A percentile compares a stretch with the other conserved stretches of the same genome.
These are phyloP conservation scores for Lydus trimaculatus DNA, from an alignment of 2,888 invertebrate genomes.

Conservation along the genomic window DNA sequence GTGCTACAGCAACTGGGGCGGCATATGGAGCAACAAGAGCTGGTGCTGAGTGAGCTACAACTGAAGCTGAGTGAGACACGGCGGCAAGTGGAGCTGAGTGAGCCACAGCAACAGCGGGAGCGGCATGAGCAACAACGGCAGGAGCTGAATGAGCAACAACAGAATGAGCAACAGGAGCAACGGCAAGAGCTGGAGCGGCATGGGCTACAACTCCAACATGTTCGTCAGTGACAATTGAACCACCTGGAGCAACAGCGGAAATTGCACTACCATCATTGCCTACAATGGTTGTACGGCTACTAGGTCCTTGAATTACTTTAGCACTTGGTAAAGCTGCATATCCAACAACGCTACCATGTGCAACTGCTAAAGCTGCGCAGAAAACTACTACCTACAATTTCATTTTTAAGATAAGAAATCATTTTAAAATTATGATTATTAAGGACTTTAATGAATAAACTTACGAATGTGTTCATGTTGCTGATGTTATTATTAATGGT, in stretches of 20 bases:
- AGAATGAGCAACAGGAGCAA: constrained; percentile 8
- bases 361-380: constrained; percentile 25
- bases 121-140: constrained; percentile 5
- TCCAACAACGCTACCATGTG: constrained; percentile 22
- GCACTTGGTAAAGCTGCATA: constrained; percentile 28
- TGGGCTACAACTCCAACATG: constrained; percentile 41
- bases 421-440: constrained; percentile 1
- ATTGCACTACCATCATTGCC: constrained; percentile 49
- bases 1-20: constrained; percentile 22
- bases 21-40: constrained; percentile 12
- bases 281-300: constrained; percentile 44
- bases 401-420: background rate
- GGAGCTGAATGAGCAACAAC: constrained; percentile 10
- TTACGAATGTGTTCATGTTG: constrained; percentile 32
- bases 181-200: constrained; percentile 28
- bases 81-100: constrained; percentile 19
- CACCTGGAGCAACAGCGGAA: constrained; percentile 46
- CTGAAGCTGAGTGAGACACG: constrained; percentile 14
- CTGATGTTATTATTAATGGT: background rate
- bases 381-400: constrained; percentile 23
- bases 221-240: constrained; percentile 41
- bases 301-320: constrained; percentile 48
- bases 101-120: constrained; percentile 21
- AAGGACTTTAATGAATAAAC: constrained; percentile 6
- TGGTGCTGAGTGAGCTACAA: constrained; percentile 15